Evolutionary conservation across 1,140 invertebrate genomes (phyloP).

Genomic region (Scaptomyza graminum): DNA sequence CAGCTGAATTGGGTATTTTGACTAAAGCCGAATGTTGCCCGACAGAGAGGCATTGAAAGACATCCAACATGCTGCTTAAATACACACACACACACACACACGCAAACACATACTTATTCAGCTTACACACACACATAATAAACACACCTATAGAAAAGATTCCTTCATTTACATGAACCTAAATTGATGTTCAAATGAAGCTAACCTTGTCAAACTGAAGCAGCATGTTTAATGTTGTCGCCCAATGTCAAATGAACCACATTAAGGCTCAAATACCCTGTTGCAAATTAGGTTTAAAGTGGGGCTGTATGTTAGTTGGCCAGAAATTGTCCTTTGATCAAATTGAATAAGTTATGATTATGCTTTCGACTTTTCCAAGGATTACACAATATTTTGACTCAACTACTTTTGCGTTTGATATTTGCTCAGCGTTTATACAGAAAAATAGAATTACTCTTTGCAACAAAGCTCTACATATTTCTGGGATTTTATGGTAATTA

Average conservation of each 20-base stretch:
- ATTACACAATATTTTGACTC: too few relatives aligned
- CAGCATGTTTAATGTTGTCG: slow-evolving; percentile 38
- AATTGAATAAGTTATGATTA: too few relatives aligned
- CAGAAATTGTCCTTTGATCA: too few relatives aligned
- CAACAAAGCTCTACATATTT: too few relatives aligned
- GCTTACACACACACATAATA: neutral
- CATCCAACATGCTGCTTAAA: slow-evolving; percentile 17
- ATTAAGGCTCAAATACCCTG: slow-evolving; percentile 24
- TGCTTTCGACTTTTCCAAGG: too few relatives aligned
- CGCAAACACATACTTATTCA: neutral
- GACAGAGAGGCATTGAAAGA: slow-evolving; percentile 33
- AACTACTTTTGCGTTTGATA: too few relatives aligned
- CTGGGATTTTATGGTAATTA: too few relatives aligned
- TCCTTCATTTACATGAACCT: slow-evolving; percentile 26
- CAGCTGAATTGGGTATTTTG: slow-evolving; percentile 40
- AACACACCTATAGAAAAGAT: slow-evolving; percentile 2
- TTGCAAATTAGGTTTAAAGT: neutral
- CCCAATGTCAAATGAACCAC: slow-evolving; percentile 28
- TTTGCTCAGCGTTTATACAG: neutral
- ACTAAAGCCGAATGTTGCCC: slow-evolving; percentile 39
- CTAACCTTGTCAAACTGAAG: slow-evolving; percentile 50
- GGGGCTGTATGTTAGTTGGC: too few relatives aligned
- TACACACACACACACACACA: slow-evolving; percentile 11
- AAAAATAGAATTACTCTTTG: too few relatives aligned
- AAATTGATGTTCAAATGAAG: slow-evolving; percentile 33